Evolutionary conservation across 1,140 invertebrate genomes (phyloP).

Genomic region (Sminthurides bifidus): DNA sequence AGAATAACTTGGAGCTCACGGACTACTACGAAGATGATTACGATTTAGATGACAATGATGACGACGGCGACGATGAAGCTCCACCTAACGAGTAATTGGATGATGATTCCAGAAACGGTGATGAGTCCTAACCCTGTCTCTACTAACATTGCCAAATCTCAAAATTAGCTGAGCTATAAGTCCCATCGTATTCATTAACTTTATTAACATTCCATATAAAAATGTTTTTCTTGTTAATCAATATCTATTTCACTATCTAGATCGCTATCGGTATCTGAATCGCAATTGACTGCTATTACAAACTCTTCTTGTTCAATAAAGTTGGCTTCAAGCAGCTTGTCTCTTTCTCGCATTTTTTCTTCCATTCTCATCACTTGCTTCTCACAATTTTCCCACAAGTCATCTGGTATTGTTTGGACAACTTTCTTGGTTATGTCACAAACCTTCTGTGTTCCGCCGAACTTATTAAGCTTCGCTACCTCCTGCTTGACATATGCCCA

Average conservation of each 20-base stretch:
- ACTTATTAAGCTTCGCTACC: not conserved
- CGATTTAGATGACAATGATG: conserved; percentile 52
- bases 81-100: conserved; percentile 43
- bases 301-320: too few relatives aligned
- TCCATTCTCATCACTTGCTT: not conserved
- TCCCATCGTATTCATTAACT: not conserved
- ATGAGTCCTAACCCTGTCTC: conserved; percentile 44
- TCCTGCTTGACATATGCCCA: conserved; percentile 6
- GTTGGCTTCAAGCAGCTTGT: not conserved
- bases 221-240: too few relatives aligned
- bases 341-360: conserved; percentile 4
- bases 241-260: too few relatives aligned
- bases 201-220: not conserved
- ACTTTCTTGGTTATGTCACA: not conserved
- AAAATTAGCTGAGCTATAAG: not conserved
- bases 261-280: too few relatives aligned
- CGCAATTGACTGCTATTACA: too few relatives aligned
- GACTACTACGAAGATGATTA: conserved; percentile 92
- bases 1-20: conserved; percentile 69
- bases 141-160: too few relatives aligned
- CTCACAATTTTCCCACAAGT: not conserved
- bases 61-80: conserved; percentile 38
- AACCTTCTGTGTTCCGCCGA: not conserved
- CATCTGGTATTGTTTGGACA: not conserved
- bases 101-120: conserved; percentile 64